phyloP scores from a whole-genome alignment of 2,888 invertebrate genomes.

The Agrenia bidenticulata region DNA sequence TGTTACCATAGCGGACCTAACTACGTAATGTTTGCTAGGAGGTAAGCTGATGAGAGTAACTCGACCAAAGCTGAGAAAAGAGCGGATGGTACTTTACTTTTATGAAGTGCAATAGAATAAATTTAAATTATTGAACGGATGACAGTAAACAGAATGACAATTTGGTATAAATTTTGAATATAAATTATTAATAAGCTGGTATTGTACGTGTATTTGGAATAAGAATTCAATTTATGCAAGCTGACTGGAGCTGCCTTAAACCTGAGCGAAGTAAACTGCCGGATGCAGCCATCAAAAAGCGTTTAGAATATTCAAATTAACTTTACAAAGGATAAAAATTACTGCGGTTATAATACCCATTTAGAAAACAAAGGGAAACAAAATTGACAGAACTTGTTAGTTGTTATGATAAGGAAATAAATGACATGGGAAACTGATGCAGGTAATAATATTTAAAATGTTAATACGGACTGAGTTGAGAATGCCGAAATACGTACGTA shows the following conservation, averaged over 20 bases:
- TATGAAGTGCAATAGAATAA: not conserved
- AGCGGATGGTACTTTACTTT: too few species aligned
- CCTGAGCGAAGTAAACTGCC: conserved; percentile 5
- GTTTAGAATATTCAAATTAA: conserved; percentile 19
- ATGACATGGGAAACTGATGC: conserved; percentile 16
- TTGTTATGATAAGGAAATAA: not conserved
- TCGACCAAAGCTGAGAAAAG: too few species aligned
- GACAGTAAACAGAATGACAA: conserved; percentile 3
- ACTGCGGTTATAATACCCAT: not conserved
- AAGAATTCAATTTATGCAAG: conserved; percentile 12
- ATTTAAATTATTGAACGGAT: not conserved
- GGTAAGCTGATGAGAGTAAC: too few species aligned
- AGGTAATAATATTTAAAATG: not conserved
- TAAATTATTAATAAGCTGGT: conserved; percentile 14
- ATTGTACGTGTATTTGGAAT: conserved; percentile 10
- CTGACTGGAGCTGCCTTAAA: conserved; percentile 4
- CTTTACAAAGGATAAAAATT: conserved; percentile 13
- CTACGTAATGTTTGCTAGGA: too few species aligned
- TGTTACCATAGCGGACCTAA: too few species aligned
- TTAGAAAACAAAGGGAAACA: conserved; percentile 10
- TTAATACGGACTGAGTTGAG: not conserved
- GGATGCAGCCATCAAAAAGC: conserved; percentile 21
- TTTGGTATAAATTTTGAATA: conserved; percentile 10
- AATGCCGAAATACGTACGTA: too few species aligned
- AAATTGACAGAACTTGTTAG: conserved; percentile 2